Percentiles rank a stretch among this genome's conserved stretches.
These are phyloP conservation scores for Sphaeramia orbicularis DNA, from an alignment of 2,797 vertebrate genomes.

Conservation along the genomic window DNA sequence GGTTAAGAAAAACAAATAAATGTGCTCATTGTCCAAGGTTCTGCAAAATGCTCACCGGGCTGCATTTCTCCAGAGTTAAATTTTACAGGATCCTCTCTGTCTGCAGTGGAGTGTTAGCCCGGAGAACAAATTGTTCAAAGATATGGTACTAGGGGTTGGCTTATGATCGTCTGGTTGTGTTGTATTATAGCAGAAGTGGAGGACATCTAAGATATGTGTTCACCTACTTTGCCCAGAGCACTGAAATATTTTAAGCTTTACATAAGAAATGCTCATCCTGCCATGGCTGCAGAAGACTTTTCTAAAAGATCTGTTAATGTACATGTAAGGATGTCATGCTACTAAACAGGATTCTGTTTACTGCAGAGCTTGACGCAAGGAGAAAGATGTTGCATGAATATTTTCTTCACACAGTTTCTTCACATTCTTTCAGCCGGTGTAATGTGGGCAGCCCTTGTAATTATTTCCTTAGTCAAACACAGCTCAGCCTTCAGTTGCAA, in stretches of 20 bases:
- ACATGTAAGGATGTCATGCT: conserved; percentile 5
- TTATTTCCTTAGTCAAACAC: neutral
- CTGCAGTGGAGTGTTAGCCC: conserved; percentile 4
- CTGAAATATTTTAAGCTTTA: conserved; percentile 11
- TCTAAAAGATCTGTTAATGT: conserved; percentile 21
- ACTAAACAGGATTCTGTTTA: conserved; percentile 13
- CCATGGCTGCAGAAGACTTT: conserved; percentile 1
- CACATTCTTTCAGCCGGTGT: conserved; percentile 2
- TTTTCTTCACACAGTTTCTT: conserved; percentile 12
- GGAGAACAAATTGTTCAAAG: conserved; percentile 3
- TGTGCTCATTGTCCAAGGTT: neutral
- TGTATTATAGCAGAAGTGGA: conserved; percentile 1
- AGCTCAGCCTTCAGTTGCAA: neutral
- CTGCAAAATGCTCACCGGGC: neutral
- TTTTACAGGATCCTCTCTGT: conserved; percentile 2
- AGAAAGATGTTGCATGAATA: conserved; percentile 20
- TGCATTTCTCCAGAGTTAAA: neutral
- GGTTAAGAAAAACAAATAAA: conserved; percentile 10
- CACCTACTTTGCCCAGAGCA: conserved; percentile 12
- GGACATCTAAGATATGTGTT: neutral
- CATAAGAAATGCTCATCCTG: conserved; percentile 18
- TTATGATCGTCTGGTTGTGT: conserved; percentile 4
- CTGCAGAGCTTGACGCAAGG: conserved; percentile 10
- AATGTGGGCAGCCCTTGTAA: neutral
- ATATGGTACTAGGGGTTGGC: neutral